These are phyloP conservation scores for Aphyosemion australe DNA, from an alignment of 2,113 vertebrate species.

Conservation along the genomic window DNA sequence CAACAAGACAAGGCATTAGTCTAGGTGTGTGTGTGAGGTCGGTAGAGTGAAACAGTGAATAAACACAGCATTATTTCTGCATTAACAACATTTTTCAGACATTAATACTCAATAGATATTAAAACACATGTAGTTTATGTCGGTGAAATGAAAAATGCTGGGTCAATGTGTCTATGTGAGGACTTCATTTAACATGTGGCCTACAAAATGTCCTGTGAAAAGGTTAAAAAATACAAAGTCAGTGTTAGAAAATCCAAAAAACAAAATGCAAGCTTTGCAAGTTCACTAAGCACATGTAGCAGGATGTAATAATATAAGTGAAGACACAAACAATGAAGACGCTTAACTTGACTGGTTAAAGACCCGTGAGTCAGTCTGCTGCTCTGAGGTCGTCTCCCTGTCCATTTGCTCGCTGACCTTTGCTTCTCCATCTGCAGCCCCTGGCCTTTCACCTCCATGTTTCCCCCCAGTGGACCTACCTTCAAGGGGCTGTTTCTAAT, in stretches of 20 bases:
- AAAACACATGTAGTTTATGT: too few relatives aligned
- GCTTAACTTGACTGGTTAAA: constrained; percentile 31
- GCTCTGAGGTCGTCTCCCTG: constrained; percentile 52
- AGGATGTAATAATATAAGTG: constrained; percentile 3
- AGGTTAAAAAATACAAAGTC: not conserved
- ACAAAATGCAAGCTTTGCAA: not conserved
- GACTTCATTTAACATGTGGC: too few relatives aligned
- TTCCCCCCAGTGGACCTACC: constrained; percentile 31
- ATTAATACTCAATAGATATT: too few relatives aligned
- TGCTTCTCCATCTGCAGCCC: constrained; percentile 44
- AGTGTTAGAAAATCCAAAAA: not conserved
- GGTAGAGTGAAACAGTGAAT: too few relatives aligned
- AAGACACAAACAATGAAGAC: not conserved
- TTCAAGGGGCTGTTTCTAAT: constrained; percentile 15
- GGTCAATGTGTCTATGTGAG: not conserved
- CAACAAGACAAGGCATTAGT: too few relatives aligned
- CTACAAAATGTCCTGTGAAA: not conserved
- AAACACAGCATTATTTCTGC: too few relatives aligned
- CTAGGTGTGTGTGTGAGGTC: too few relatives aligned
- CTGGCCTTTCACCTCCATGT: constrained; percentile 42
- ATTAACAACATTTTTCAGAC: too few relatives aligned
- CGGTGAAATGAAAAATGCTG: too few relatives aligned
- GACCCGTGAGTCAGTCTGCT: constrained; percentile 29
- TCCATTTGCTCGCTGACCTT: constrained; percentile 47
- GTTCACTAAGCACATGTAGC: not conserved